Base-by-base conservation (phyloP, 2,113 vertebrate genomes). In the Atlantisia rogersi region DNA sequence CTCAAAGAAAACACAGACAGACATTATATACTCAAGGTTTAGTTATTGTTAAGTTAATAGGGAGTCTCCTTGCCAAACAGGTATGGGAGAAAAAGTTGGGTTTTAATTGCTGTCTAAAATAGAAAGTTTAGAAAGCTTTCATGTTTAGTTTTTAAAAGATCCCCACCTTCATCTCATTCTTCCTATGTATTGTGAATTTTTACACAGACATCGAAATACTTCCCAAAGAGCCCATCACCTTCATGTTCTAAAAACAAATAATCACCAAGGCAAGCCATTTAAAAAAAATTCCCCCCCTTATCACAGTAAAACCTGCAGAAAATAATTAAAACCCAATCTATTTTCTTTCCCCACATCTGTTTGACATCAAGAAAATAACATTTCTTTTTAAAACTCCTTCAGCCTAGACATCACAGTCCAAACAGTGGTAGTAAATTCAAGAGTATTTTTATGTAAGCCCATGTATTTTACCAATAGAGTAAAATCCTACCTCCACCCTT, bases 261-360 rank as follows among this genome's bases (percentile, higher is more conserved):
- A 78, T 15, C 65, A 37, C 24, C 2, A 3, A 28, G 32, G 24
- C 22, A 40, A 58, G 6, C 17, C 40, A 26, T 4, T 4, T 18
- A 20, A 21, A 58, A 55, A 64, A 40, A 81, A 26, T 25, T 13
- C 15, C 6, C 10, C 17, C 32, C 9, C 39, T 11, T 32, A 58
- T 39, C 81, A 74, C 17, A 46, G 48, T 63, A 73, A 83, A 91
- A 67, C 31, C 50, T 65, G 37, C 35, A 74, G 13, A 83, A 87
- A 96, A 86, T 29, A 75, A 37, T 16, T 42, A 81, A 62, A 46
- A 55, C 6, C 16, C n/a, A 71, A 70, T 84, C 16, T 22, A 53
- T 50, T 88, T 67, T 83, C 46, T 94, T 90, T 70, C 35, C 18
- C 56, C 32, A 86, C 90, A 97, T 95, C 84, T 97, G 94, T 82